Conservation (phyloP, 1,140 invertebrate species). For the Aphaenogaster floridana region DNA sequence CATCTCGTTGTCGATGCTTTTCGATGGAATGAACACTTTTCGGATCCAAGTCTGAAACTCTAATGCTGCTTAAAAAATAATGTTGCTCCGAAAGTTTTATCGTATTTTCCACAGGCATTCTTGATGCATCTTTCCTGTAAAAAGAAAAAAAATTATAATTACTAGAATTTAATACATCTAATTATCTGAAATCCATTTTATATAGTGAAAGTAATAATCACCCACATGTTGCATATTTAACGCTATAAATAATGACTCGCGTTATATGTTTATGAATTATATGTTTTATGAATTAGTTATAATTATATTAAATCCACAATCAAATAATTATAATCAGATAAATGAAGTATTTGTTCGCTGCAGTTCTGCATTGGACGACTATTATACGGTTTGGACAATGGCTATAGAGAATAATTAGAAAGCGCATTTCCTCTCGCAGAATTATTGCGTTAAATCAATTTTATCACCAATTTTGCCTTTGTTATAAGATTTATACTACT, state of each 20-base stretch:
- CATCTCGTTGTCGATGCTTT: constrained; percentile 86
- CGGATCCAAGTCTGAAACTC: constrained; percentile 87
- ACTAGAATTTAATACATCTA: constrained; percentile 27
- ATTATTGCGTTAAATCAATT: constrained; percentile 24
- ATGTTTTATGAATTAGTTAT: constrained; percentile 7
- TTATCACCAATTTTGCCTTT: constrained; percentile 18
- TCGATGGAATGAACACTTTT: constrained; percentile 87
- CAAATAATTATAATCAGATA: background rate
- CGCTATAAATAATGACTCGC: background rate
- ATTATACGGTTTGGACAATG: constrained; percentile 20
- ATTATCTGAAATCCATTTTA: constrained; percentile 3
- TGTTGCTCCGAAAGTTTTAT: constrained; percentile 81
- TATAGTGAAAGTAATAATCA: background rate
- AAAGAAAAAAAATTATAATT: constrained; percentile 61
- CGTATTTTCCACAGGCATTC: constrained; percentile 66
- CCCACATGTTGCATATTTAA: background rate
- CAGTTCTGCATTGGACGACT: background rate
- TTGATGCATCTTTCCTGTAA: constrained; percentile 73
- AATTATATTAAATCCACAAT: background rate
- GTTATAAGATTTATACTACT: constrained; percentile 24
- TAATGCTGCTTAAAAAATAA: constrained; percentile 84
- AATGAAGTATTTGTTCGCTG: background rate
- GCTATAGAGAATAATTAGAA: constrained; percentile 27
- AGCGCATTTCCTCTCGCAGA: background rate
- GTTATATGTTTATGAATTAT: background rate